Conservation (phyloP, 2,888 invertebrate species). For the Mythimna albipuncta region DNA sequence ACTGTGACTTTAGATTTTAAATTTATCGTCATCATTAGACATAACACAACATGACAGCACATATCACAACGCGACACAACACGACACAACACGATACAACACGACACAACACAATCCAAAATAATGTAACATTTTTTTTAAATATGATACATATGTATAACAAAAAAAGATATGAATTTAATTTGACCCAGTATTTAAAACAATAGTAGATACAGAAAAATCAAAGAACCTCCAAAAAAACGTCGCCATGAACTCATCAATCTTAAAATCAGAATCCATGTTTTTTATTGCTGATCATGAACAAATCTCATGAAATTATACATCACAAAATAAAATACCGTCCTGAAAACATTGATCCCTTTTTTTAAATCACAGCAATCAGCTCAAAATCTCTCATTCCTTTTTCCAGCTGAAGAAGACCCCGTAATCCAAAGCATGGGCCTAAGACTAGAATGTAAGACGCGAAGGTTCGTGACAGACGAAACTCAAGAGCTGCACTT, state of each 20-base stretch:
- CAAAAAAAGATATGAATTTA: background rate
- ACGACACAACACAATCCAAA: too few species aligned
- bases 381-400: background rate
- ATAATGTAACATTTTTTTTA: too few species aligned
- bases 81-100: too few species aligned
- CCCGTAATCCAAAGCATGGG: slow-evolving; percentile 97
- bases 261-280: background rate
- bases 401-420: slow-evolving; percentile 92
- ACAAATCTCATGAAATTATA: too few species aligned
- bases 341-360: too few species aligned
- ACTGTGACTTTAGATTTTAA: background rate
- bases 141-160: too few species aligned
- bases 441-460: slow-evolving; percentile 96
- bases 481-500: slow-evolving; percentile 96
- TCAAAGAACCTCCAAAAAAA: too few species aligned
- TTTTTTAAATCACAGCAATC: background rate
- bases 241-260: background rate
- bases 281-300: background rate
- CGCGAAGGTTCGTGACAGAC: slow-evolving; percentile 95
- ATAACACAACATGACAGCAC: background rate
- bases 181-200: background rate
- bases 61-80: too few species aligned
- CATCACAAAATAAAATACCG: too few species aligned
- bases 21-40: background rate
- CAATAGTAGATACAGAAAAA: background rate